Conservation (phyloP, 2,888 invertebrate genomes). For the Julus scandinavius region DNA sequence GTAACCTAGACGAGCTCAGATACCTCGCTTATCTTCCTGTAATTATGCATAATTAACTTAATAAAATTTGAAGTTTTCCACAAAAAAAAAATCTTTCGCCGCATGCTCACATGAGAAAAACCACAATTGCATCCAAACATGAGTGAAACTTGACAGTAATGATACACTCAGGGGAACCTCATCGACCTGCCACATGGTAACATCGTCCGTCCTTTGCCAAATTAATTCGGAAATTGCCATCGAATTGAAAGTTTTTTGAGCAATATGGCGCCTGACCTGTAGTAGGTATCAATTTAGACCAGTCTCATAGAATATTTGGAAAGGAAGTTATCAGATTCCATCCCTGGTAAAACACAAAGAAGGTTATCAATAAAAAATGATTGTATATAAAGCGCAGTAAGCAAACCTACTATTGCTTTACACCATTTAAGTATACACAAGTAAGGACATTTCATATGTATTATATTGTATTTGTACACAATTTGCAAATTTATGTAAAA, state of each 20-base stretch:
- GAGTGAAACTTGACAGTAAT: slow-evolving; percentile 38
- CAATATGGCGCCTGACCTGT: neutral
- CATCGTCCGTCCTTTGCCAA: neutral
- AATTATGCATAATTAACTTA: slow-evolving; percentile 47
- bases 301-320: neutral
- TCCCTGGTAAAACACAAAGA: too few relatives aligned
- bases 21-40: slow-evolving; percentile 22
- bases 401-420: too few relatives aligned
- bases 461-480: too few relatives aligned
- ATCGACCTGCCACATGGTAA: neutral
- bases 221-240: neutral
- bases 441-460: too few relatives aligned
- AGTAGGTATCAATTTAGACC: neutral
- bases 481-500: too few relatives aligned
- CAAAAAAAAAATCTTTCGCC: neutral
- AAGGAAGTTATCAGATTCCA: neutral
- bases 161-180: slow-evolving; percentile 4
- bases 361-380: too few relatives aligned
- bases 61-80: slow-evolving; percentile 19
- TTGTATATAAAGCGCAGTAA: too few relatives aligned
- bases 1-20: neutral
- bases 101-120: slow-evolving; percentile 37
- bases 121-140: slow-evolving; percentile 42
- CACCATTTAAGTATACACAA: too few relatives aligned
- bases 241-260: neutral